Percentiles rank a stretch among this genome's conserved stretches.
Evolutionary conservation across 2,113 vertebrate species (phyloP).

Genomic region (Dermatemys mawii): DNA sequence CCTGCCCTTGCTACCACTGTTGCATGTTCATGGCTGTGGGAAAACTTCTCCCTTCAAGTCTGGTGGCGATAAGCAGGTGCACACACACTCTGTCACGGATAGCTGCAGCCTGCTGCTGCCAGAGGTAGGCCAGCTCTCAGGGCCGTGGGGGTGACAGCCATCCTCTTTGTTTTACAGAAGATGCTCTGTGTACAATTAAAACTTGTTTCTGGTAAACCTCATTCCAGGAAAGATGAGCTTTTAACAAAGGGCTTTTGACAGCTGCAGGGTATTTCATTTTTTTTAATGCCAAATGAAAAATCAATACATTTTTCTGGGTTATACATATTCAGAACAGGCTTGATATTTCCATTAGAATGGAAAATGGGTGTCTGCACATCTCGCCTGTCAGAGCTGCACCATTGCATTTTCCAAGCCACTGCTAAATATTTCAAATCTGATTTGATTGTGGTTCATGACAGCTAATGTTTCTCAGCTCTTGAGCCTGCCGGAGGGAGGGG

Average conservation of each 20-base stretch:
- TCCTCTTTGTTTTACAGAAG: conserved; percentile 74
- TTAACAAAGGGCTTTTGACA: conserved; percentile 98
- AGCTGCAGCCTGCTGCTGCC: neutral
- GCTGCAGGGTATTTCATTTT: conserved; percentile 98
- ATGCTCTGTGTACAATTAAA: conserved; percentile 93
- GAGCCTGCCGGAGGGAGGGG: conserved; percentile 75
- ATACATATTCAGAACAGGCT: conserved; percentile 97
- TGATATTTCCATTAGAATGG: conserved; percentile 92
- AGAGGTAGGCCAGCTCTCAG: neutral
- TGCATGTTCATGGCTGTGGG: neutral
- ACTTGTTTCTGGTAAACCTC: conserved; percentile 91
- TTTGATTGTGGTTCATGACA: conserved; percentile 97
- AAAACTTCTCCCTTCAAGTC: neutral
- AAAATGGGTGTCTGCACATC: conserved; percentile 88
- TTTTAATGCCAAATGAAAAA: conserved; percentile 95
- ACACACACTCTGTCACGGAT: neutral
- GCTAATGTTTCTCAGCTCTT: conserved; percentile 84
- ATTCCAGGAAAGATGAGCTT: conserved; percentile 95
- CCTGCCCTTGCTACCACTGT: rapidly evolving
- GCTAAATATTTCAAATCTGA: conserved; percentile 99
- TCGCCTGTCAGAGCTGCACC: conserved; percentile 94
- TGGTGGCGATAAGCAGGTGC: neutral
- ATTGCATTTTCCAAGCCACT: conserved; percentile 96
- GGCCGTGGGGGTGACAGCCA: neutral
- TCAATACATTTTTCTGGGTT: conserved; percentile 99